Conservation (phyloP, 2,888 invertebrate genomes). For the Oegoconia quadripuncta region DNA sequence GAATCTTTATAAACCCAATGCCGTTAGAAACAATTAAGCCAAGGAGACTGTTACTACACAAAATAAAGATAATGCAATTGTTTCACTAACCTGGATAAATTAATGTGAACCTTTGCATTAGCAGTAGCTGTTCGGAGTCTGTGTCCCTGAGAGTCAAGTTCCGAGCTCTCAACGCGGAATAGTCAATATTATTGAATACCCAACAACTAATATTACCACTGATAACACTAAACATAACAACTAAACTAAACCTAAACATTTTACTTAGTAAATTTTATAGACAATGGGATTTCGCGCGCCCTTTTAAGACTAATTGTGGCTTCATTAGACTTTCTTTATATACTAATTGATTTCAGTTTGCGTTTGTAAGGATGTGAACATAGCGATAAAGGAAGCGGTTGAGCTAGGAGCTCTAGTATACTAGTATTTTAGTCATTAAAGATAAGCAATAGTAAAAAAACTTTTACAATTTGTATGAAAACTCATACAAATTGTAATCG, state of each 20-base stretch:
- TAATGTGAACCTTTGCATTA: conserved; percentile 15
- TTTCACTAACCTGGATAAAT: conserved; percentile 14
- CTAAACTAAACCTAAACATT: background rate
- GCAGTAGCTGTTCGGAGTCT: conserved; percentile 18
- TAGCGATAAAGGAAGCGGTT: background rate
- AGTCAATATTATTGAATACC: conserved; percentile 31
- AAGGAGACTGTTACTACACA: no score
- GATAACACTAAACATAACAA: conserved; percentile 6
- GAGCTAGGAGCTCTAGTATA: background rate
- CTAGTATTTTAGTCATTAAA: no score
- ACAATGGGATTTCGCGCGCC: background rate
- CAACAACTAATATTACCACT: conserved; percentile 25
- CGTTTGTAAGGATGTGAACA: background rate
- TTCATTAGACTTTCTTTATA: conserved; percentile 3
- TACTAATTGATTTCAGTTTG: background rate
- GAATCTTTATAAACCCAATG: no score
- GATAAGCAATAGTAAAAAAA: no score
- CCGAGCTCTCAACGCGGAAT: conserved; percentile 10
- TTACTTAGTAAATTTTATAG: background rate
- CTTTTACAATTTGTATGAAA: no score
- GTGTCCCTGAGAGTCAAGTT: conserved; percentile 9
- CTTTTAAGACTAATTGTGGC: background rate
- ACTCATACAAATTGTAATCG: no score
- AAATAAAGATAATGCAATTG: no score
- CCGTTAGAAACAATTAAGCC: no score